phyloP scores from a whole-genome alignment of 2,113 vertebrate species.

The Herpetotheres cachinnans region DNA sequence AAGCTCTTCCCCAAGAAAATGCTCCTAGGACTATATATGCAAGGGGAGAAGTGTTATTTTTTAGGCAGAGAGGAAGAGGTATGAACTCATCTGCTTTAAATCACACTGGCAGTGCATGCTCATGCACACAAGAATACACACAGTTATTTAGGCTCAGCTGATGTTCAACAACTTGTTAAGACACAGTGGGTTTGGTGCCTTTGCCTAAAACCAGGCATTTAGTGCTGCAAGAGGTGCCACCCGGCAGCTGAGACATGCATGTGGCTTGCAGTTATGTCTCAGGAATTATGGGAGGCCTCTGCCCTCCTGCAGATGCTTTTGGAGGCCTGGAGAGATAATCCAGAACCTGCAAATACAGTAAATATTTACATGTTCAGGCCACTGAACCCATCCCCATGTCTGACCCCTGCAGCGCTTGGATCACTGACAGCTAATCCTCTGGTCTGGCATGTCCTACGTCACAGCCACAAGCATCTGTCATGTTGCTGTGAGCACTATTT shows the following conservation, averaged over 20 bases:
- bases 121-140: not conserved
- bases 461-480: not conserved
- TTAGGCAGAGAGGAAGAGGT: not conserved
- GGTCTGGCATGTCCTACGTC: not conserved
- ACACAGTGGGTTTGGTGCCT: not conserved
- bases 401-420: not conserved
- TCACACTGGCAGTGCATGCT: not conserved
- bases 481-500: not conserved
- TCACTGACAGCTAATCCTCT: not conserved
- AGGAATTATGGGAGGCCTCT: not conserved
- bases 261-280: fast-evolving
- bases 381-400: not conserved
- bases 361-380: not conserved
- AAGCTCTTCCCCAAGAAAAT: not conserved
- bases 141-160: not conserved
- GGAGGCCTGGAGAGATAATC: not conserved
- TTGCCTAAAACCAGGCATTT: not conserved
- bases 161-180: not conserved
- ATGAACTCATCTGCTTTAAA: not conserved
- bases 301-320: not conserved
- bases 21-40: not conserved
- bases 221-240: not conserved
- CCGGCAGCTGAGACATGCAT: not conserved
- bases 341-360: not conserved
- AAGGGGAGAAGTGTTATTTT: not conserved